Evolutionary conservation across 2,888 invertebrate genomes (phyloP).

Genomic region (Diarsia rubi): DNA sequence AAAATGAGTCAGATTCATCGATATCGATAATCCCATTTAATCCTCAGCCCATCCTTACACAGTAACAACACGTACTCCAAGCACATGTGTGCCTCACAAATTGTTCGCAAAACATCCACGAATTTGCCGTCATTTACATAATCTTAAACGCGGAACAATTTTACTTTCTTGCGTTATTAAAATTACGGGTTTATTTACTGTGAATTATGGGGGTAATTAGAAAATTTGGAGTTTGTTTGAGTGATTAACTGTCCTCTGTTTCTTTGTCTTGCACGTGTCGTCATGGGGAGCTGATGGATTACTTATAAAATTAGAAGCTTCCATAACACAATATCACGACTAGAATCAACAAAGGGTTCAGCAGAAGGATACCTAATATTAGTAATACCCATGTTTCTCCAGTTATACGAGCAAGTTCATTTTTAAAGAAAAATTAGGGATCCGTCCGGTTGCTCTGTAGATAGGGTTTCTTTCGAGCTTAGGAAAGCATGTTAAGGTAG

Average conservation of each 20-base stretch:
- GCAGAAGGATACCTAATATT: no score
- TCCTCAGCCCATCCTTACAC: slow-evolving; percentile 45
- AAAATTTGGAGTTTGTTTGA: slow-evolving; percentile 47
- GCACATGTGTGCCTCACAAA: slow-evolving; percentile 70
- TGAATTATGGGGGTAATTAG: slow-evolving; percentile 55
- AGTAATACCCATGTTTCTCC: no score
- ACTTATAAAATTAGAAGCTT: not conserved
- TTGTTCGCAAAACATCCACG: slow-evolving; percentile 71
- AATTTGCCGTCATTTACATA: slow-evolving; percentile 69
- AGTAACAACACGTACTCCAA: slow-evolving; percentile 66
- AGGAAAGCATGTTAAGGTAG: no score
- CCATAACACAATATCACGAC: not conserved
- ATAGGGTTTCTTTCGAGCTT: no score
- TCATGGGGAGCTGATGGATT: slow-evolving; percentile 19
- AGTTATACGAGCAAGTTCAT: no score
- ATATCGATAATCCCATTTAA: slow-evolving; percentile 21
- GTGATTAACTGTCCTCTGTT: slow-evolving; percentile 16
- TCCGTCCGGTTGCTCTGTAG: no score
- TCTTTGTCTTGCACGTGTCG: slow-evolving; percentile 17
- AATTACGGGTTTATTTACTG: slow-evolving; percentile 43
- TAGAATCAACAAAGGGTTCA: not conserved
- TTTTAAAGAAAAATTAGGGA: no score
- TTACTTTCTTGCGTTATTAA: slow-evolving; percentile 57
- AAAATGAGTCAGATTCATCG: not conserved
- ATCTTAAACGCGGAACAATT: slow-evolving; percentile 66